These are phyloP conservation scores for Crax fasciolata DNA, from an alignment of 2,797 vertebrate species.

Conservation along the genomic window DNA sequence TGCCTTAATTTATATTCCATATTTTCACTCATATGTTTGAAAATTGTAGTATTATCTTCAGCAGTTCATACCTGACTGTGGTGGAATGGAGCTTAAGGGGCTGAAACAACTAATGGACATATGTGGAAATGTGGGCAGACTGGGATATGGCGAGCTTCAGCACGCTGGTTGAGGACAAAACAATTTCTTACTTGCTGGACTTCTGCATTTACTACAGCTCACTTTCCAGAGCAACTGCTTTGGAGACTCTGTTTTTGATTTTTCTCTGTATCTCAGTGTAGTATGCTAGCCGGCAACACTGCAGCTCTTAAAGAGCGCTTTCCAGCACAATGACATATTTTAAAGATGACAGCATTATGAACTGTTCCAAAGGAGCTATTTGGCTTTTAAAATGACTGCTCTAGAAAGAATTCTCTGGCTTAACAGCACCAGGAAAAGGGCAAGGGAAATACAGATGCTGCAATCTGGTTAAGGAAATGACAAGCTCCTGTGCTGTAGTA, in stretches of 20 bases:
- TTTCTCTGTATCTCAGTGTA: neutral
- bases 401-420: slow-evolving; percentile 70
- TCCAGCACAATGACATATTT: slow-evolving; percentile 69
- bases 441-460: slow-evolving; percentile 64
- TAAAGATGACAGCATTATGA: slow-evolving; percentile 64
- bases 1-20: neutral
- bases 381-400: slow-evolving; percentile 71
- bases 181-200: neutral
- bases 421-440: slow-evolving; percentile 52
- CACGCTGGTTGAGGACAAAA: neutral
- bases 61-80: neutral
- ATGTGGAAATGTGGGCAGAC: neutral
- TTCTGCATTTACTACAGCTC: neutral
- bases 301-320: slow-evolving; percentile 26
- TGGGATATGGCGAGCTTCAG: fast-evolving
- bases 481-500: slow-evolving; percentile 51
- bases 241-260: neutral
- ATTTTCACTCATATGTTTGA: neutral
- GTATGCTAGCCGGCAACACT: neutral
- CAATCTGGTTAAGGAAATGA: slow-evolving; percentile 53
- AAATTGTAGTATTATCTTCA: neutral
- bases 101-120: neutral
- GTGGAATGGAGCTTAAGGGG: neutral
- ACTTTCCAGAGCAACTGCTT: neutral
- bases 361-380: slow-evolving; percentile 69